These are phyloP conservation scores for Eospalax fontanierii DNA, from an alignment of 2,797 vertebrate species.

Conservation along the genomic window DNA sequence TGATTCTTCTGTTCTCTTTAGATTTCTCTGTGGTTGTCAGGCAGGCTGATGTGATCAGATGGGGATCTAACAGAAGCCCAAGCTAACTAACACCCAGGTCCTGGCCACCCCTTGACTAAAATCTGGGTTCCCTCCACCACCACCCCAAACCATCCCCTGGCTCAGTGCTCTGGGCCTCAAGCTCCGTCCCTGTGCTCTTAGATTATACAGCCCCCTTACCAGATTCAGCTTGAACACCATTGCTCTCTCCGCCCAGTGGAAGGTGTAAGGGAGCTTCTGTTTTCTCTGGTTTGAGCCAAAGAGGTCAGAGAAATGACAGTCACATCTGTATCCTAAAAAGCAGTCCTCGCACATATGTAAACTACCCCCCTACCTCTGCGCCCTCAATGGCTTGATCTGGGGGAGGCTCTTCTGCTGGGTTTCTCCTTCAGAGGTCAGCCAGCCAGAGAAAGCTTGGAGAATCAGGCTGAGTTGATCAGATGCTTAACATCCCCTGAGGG, in stretches of 20 bases:
- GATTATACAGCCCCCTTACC: neutral
- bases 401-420: neutral
- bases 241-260: neutral
- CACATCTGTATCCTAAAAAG: neutral
- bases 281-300: neutral
- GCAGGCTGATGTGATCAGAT: neutral
- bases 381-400: neutral
- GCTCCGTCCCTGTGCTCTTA: neutral
- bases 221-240: neutral
- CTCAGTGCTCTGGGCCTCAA: neutral
- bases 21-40: neutral
- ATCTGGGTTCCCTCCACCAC: neutral
- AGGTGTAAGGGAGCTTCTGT: neutral
- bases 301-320: neutral
- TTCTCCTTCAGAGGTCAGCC: too few relatives aligned
- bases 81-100: neutral
- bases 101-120: neutral
- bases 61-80: neutral
- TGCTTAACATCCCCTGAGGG: neutral
- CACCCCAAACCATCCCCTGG: neutral
- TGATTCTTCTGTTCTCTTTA: neutral
- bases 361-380: accelerated
- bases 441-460: neutral
- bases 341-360: neutral
- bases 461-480: neutral